Conservation (phyloP, 2,113 vertebrate species). For the Trichechus manatus region DNA sequence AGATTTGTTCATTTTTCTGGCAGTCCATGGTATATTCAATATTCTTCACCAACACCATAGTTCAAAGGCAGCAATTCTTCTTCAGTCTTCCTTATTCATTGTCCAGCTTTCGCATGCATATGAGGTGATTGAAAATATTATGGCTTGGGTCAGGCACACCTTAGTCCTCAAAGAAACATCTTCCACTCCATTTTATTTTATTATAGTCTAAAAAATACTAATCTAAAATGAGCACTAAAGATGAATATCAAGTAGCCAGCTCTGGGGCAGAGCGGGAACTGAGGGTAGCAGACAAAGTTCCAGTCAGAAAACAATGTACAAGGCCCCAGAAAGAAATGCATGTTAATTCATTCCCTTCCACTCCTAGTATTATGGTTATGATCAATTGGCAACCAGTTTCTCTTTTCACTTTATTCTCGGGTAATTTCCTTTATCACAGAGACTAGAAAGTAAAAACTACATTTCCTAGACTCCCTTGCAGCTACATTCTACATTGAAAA, state of each 20-base stretch:
- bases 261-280: background rate
- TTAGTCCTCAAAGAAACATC: too few species aligned
- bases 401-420: background rate
- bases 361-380: background rate
- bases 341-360: background rate
- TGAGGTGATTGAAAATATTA: too few species aligned
- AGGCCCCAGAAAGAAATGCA: background rate
- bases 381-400: background rate
- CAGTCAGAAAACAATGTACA: background rate
- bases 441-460: background rate
- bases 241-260: background rate
- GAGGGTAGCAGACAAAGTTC: background rate
- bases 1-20: too few species aligned
- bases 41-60: too few species aligned
- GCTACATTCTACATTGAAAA: background rate
- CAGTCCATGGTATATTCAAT: too few species aligned
- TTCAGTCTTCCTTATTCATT: too few species aligned
- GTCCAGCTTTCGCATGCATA: too few species aligned
- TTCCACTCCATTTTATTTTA: too few species aligned
- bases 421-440: background rate
- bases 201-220: background rate
- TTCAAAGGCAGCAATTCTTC: too few species aligned
- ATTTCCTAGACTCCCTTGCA: conserved; percentile 54
- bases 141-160: too few species aligned
- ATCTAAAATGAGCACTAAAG: background rate